A percentile compares a stretch with the other conserved stretches of the same genome.
phyloP scores from a whole-genome alignment of 2,888 invertebrate species.

The Cephus rjabovi region DNA sequence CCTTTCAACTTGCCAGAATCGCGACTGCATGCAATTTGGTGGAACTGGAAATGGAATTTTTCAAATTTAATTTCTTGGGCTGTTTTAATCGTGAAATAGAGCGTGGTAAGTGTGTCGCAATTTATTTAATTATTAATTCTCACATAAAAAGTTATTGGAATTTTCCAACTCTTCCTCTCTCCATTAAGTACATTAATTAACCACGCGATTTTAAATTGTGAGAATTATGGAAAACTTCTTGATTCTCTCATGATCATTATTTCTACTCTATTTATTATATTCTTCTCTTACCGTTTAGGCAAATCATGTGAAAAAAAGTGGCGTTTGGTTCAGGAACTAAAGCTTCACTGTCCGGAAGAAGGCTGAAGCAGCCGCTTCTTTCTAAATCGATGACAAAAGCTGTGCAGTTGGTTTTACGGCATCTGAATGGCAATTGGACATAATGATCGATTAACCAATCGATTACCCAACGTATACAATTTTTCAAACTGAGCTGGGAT shows the following conservation, averaged over 20 bases:
- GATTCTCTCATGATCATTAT: not conserved
- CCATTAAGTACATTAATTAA: not conserved
- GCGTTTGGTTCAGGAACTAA: slow-evolving; percentile 70
- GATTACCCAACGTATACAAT: not conserved
- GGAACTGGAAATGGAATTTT: slow-evolving; percentile 64
- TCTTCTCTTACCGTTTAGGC: slow-evolving; percentile 69
- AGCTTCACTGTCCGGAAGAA: slow-evolving; percentile 51
- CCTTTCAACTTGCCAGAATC: slow-evolving; percentile 82
- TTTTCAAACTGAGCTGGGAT: not conserved
- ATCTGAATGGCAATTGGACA: slow-evolving; percentile 18
- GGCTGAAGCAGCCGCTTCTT: slow-evolving; percentile 49
- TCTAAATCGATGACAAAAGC: slow-evolving; percentile 56
- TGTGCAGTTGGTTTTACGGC: slow-evolving; percentile 50
- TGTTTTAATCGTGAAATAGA: not conserved
- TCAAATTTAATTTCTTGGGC: not conserved
- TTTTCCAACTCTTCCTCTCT: slow-evolving; percentile 2
- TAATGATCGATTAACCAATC: slow-evolving; percentile 3
- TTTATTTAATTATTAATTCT: slow-evolving; percentile 1
- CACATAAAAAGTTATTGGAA: not conserved
- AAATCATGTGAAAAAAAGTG: slow-evolving; percentile 76
- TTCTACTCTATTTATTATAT: not conserved
- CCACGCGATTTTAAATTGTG: not conserved
- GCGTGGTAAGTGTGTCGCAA: not conserved
- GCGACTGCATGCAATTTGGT: slow-evolving; percentile 68
- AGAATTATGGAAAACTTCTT: not conserved